Evolutionary conservation across 2,888 invertebrate species (phyloP).

Genomic region (Rotaria magnacalcarata): DNA sequence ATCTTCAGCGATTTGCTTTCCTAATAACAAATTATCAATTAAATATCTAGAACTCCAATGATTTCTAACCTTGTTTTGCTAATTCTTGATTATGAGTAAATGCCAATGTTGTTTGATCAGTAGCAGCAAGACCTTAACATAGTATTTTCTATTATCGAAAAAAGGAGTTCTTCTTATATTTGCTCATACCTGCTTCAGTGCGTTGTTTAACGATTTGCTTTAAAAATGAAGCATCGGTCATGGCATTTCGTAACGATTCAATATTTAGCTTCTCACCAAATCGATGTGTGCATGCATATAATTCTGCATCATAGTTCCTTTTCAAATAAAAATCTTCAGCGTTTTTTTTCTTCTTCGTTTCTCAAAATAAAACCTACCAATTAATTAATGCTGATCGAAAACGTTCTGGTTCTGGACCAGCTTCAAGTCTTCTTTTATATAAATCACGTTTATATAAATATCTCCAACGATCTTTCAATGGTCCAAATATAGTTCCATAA

Average conservation of each 20-base stretch:
- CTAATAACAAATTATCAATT: conserved; percentile 49
- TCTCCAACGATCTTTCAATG: conserved; percentile 39
- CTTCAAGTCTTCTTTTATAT: conserved; percentile 51
- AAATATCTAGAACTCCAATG: neutral
- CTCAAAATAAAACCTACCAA: conserved; percentile 49
- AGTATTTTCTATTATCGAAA: neutral
- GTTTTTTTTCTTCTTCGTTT: too few relatives aligned
- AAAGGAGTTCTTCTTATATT: too few relatives aligned
- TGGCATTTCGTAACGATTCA: conserved; percentile 69
- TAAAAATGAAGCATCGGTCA: conserved; percentile 68
- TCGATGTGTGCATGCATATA: conserved; percentile 80
- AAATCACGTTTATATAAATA: conserved; percentile 48
- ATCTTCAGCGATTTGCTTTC: conserved; percentile 67
- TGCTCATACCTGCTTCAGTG: conserved; percentile 14
- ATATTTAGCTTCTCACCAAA: conserved; percentile 76
- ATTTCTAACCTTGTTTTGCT: conserved; percentile 63
- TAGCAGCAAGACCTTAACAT: conserved; percentile 37
- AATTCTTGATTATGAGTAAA: conserved; percentile 66
- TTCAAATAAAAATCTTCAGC: conserved; percentile 47
- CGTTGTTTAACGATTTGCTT: conserved; percentile 52
- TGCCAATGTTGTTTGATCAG: conserved; percentile 33
- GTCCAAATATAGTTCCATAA: neutral
- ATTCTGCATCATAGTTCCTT: conserved; percentile 81
- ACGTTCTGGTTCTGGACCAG: conserved; percentile 55
- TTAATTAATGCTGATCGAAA: conserved; percentile 54